Evolutionary conservation across 2,888 invertebrate species (phyloP), one percentile per base, ranked within the genome.

Genomic region (Lissonota sp.): DNA sequence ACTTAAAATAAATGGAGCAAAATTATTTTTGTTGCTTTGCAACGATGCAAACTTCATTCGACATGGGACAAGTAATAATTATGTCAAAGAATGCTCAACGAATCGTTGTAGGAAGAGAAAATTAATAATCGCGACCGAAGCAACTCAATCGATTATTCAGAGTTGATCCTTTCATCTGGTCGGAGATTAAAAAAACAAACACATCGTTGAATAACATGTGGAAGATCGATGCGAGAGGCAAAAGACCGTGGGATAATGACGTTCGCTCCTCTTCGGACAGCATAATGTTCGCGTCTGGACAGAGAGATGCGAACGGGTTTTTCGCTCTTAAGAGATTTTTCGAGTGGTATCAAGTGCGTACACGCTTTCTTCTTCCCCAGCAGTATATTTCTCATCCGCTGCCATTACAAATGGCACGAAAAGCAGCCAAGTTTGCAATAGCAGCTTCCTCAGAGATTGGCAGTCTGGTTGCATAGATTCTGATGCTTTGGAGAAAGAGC

Each of bases 291-390:
- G 46, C 71, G 67, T 78, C 73, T 55, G 69, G 74, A 49, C 46
- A 37, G 26, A 26, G 26, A 12, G 73, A 79, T 69, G 58, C 70
- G 58, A 69, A 75, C 82, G 87, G 67, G 89, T 90, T 90, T 87
- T 88, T 87, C 85, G 87, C 89, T 85, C 71, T 66, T 83, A 72
- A 83, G 84, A 76, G 86, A 63, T 72, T 87, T 49, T 87, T 90
- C 89, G 84, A 90, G 88, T 89, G 88, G 88, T 84, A 86, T 88
- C 86, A 89, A 90, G 90, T 87, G 87, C 83, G 85, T 87, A 87
- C 40, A 14, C 12, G 51, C 26, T 53, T 67, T 71, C 60, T 69
- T 46, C 26, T 16, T 57, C 62, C 16, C 40, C 12, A 14, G 44
- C 46, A 16, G 37, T 37, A 42, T 58, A 26, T 26, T 8, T 10